Base-by-base conservation (phyloP, 2,113 vertebrate genomes). In the Sturnus vulgaris region DNA sequence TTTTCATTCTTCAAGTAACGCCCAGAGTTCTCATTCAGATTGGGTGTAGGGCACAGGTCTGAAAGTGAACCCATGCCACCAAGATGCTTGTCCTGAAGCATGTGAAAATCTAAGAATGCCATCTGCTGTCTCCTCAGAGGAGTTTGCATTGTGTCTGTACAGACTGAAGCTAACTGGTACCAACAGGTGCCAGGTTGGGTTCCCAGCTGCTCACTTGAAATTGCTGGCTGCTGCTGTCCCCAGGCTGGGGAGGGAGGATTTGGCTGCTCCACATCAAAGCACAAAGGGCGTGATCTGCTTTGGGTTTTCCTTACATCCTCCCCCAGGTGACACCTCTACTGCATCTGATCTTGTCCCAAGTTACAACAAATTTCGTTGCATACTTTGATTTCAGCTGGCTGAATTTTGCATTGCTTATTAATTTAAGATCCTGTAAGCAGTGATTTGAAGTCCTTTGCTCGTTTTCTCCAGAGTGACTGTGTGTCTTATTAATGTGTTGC, bases 211-310 rank as follows among this genome's bases (percentile, higher is more conserved):
- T 86, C 69, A 19, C 15, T 57, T 60, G 25, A 18, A 16, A 5
- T 44, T 73, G 7, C 23, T 82, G 61, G 7, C 33, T 88, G 55
- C 55, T 81, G 46, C 50, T 71, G 23, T 39, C 9, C 24, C 39
- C 10, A 0, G 5, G 4, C 27, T 1, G 8, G 44, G 49, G 2
- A 9, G 57, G 53, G 16, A 49, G n/a, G 44, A 7, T 63, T 14
- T 5, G 86, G 56, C 15, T 81, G 22, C 28, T 75, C 40, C 65
- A 56, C 37, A 28, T 68, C 68, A 56, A 31, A 84, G 61, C 3
- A 71, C 5, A 5, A 16, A 78, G 17, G 46, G 9, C 33, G 11
- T 17, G n/a, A 22, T 64, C 69, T 83, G 3, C 19, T 47, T 18
- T 4, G 5, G 23, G 40, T 35, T 27, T 27, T 84, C 31, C n/a